Evolutionary conservation across 2,113 vertebrate genomes (phyloP), one percentile per base, ranked within the genome.

Genomic region (Chlamydotis undulata): DNA sequence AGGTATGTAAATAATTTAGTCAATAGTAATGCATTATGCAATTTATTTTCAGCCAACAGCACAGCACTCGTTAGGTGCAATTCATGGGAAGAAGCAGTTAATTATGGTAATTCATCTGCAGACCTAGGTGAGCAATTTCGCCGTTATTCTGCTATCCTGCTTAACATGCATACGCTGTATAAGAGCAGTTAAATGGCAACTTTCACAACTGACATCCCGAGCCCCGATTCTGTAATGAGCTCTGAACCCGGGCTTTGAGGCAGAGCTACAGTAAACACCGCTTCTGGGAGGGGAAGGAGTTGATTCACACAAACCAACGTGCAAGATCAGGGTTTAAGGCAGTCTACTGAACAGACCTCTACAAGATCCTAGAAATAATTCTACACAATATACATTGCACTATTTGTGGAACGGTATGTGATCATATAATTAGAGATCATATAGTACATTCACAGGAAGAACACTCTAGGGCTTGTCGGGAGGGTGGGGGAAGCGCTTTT

Each of bases 31-130:
- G 87, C 92, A 96, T 94, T 96, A 95, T 96, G 94, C 83, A 93
- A 97, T 96, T 96, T 96, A 96, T 96, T 97, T 96, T 87, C 96
- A 94, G 83, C 89, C 93, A 97, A 94, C 86, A 95, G 81, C 93
- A 94, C 85, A 96, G 90, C n/a, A 78, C 89, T 97, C 77, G 47
- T 96, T 96, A 97, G 96, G 50, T 91, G 82, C 93, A 90, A 96
- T 95, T 96, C 93, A 93, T 67, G 76, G 91, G 82, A 96, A 97
- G 93, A 59, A 94, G 92, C 85, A 91, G 94, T 94, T 96, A 96
- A 97, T 94, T 96, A 95, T 79, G 95, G 83, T 96, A 97, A 97
- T 96, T 94, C 83, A 94, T 89, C 96, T 83, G 67, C 96, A 96
- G 92, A 89, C 87, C 91, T 93, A 97, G 97, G 95, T 97, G 92